phyloP scores from a whole-genome alignment of 2,888 invertebrate genomes.

The Drosophila diplacantha region DNA sequence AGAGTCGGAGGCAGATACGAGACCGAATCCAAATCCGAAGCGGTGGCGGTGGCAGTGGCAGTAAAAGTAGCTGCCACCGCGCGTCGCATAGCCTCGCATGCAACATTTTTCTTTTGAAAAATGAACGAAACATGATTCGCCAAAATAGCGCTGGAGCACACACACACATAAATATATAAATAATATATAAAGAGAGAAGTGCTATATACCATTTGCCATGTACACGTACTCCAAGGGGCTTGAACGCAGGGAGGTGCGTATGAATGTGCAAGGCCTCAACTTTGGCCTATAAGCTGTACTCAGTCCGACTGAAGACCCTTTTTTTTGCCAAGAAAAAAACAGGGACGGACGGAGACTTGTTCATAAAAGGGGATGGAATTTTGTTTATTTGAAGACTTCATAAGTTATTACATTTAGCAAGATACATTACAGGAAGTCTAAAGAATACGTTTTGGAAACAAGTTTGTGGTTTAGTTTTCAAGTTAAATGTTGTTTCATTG shows the following conservation, averaged over 20 bases:
- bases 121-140: constrained; percentile 74
- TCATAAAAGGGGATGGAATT: neutral
- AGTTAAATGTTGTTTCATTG: too few relatives aligned
- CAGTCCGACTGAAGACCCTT: constrained; percentile 25
- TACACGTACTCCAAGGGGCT: neutral
- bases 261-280: constrained; percentile 51
- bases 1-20: constrained; percentile 18
- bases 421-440: neutral
- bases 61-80: constrained; percentile 65
- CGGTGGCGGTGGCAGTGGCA: constrained; percentile 57
- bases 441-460: accelerated
- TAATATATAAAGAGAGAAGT: constrained; percentile 25
- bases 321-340: constrained; percentile 5
- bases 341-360: neutral
- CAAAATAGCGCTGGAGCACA: constrained; percentile 41
- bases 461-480: too few relatives aligned
- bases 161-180: constrained; percentile 30
- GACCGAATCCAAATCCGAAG: constrained; percentile 37
- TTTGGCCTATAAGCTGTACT: constrained; percentile 65
- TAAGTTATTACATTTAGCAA: neutral
- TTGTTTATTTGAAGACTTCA: neutral
- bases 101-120: constrained; percentile 75
- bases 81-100: constrained; percentile 56
- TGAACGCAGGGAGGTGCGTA: constrained; percentile 1
- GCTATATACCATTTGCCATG: constrained; percentile 26